Evolutionary conservation across 1,140 invertebrate species (phyloP), one percentile per base, ranked within the genome.

Genomic region (Onthophagus taurus): DNA sequence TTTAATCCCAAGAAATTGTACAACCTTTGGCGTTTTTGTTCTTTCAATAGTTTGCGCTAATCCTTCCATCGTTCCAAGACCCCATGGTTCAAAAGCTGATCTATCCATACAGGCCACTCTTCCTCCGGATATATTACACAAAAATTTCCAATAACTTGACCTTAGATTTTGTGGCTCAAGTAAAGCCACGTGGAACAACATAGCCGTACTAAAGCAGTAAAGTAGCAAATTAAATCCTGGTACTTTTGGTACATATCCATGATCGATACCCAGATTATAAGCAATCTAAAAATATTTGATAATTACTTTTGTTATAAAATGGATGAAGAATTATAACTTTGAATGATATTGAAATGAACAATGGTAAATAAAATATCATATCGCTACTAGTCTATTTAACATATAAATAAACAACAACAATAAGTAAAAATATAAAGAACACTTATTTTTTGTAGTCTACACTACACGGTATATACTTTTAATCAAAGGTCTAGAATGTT

Each of bases 61-160:
- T 19, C 48, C 52, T 45, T 53, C 48, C 2, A 59, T 55, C 17
- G 60, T 57, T 37, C 55, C 51, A 5, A 59, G 54, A 14, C 80
- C 80, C 59, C 77, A 81, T 13, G 50, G 49, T 49, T 81, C 74
- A 24, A 83, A 67, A 13, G 72, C 67, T 51, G 54, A 24, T 23
- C 77, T 59, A 50, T 68, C 63, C 71, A 78, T 75, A 12, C 53
- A 54, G 14, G 72, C 70, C 37, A 78, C 68, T 58, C 75, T 77
- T 64, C 79, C 77, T 26, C 81, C 81, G 5, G 86, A 89, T 21
- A 89, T 66, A 49, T 71, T 75, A 44, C 79, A 71, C 20, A 91
- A 66, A 63, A 89, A 91, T 58, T 81, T 85, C 75, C 81, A 88
- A 63, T 91, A 91, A n/a, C 83, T 85, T 8, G 81, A 69, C 54